phyloP scores from a whole-genome alignment of 2,888 invertebrate species.

The Perdita meconis region DNA sequence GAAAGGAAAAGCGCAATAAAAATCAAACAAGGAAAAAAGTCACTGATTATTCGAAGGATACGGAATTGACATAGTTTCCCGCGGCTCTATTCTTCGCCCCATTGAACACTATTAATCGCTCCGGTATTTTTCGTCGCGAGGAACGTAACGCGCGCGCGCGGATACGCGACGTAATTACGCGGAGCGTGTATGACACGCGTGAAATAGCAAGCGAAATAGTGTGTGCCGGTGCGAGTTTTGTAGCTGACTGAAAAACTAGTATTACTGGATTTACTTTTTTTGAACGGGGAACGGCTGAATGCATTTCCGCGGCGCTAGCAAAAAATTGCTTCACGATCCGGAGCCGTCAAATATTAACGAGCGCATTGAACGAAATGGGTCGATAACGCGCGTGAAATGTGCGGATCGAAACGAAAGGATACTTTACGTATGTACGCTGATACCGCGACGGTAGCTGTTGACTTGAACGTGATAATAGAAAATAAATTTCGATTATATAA shows the following conservation, averaged over 20 bases:
- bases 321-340: constrained; percentile 15
- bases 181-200: constrained; percentile 57
- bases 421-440: neutral
- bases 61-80: constrained; percentile 7
- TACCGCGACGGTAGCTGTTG: neutral
- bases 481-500: neutral
- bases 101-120: constrained; percentile 57
- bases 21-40: constrained; percentile 5
- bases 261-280: constrained; percentile 46
- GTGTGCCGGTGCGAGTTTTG: constrained; percentile 38
- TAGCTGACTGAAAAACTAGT: constrained; percentile 56
- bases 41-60: constrained; percentile 39
- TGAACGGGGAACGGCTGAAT: constrained; percentile 33
- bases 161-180: constrained; percentile 52
- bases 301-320: constrained; percentile 25
- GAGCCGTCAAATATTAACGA: constrained; percentile 44
- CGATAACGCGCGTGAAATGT: constrained; percentile 21
- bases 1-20: constrained; percentile 13
- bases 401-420: too few relatives aligned
- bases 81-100: constrained; percentile 48
- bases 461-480: neutral
- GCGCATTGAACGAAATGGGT: constrained; percentile 9
- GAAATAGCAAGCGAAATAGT: constrained; percentile 34
- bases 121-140: constrained; percentile 27
- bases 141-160: neutral